These are phyloP conservation scores for Eulithis testata DNA, from an alignment of 2,888 invertebrate genomes.

Conservation along the genomic window DNA sequence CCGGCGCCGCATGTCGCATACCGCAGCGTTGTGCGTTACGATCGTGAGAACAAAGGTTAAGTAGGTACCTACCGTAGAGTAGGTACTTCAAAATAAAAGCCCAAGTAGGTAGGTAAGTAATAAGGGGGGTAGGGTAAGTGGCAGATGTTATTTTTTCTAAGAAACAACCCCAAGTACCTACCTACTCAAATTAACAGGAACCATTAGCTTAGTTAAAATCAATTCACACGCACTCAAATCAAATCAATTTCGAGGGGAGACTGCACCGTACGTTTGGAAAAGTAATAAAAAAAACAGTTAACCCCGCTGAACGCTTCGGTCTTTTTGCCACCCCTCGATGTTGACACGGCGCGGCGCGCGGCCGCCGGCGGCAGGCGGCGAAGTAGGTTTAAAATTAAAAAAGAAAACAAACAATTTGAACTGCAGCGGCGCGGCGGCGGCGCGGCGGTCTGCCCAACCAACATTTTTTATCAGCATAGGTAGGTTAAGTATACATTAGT, in stretches of 20 bases:
- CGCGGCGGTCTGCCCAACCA: conserved; percentile 44
- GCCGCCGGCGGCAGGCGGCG: conserved; percentile 31
- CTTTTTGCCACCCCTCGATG: conserved; percentile 65
- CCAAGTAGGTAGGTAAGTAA: not conserved
- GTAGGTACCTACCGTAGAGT: too few species aligned
- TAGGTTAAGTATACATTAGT: too few species aligned
- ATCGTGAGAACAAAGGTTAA: too few species aligned
- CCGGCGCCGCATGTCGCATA: too few species aligned
- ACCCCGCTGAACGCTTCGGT: conserved; percentile 40
- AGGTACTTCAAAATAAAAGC: conserved; percentile 11
- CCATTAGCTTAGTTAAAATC: conserved; percentile 44
- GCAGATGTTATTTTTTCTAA: conserved; percentile 25
- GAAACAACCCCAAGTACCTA: conserved; percentile 21
- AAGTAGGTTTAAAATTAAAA: conserved; percentile 53
- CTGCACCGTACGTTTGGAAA: conserved; percentile 40
- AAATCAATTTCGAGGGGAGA: conserved; percentile 53
- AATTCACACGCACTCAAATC: conserved; percentile 55
- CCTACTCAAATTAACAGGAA: conserved; percentile 30
- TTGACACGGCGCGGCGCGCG: conserved; percentile 49
- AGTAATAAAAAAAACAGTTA: conserved; percentile 54
- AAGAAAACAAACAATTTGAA: conserved; percentile 60
- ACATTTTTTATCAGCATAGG: conserved; percentile 50
- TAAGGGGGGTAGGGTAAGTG: not conserved
- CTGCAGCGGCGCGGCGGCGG: conserved; percentile 20
- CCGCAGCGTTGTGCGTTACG: too few species aligned